Percentiles rank a stretch among this genome's conserved stretches.
Evolutionary conservation across 1,140 invertebrate genomes (phyloP).

Genomic region (Monochamus saltuarius): DNA sequence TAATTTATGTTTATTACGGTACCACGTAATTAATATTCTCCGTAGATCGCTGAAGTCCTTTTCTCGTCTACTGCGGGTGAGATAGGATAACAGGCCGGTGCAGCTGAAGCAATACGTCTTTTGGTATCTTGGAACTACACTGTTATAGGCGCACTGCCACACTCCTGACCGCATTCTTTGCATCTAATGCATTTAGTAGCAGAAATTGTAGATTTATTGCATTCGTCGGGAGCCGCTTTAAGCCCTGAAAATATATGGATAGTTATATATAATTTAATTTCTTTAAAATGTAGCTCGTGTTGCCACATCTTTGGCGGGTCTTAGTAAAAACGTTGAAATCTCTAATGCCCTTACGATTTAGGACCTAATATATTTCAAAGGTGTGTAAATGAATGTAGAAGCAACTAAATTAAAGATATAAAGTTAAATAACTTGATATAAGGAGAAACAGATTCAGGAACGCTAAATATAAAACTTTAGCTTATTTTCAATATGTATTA

Average conservation of each 20-base stretch:
- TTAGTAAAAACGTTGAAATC: no score
- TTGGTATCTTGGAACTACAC: neutral
- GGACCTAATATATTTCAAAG: no score
- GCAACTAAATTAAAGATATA: no score
- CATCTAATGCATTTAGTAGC: conserved; percentile 8
- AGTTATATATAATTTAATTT: conserved; percentile 2
- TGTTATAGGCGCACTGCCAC: neutral
- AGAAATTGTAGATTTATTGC: neutral
- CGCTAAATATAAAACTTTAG: no score
- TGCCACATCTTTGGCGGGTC: no score
- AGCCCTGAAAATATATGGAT: conserved; percentile 1
- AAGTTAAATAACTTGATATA: no score
- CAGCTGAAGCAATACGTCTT: neutral
- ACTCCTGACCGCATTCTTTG: neutral
- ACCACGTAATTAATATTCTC: conserved; percentile 22
- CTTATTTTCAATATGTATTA: no score
- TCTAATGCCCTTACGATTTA: no score
- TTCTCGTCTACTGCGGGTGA: neutral
- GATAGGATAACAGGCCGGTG: neutral
- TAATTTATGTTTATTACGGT: conserved; percentile 22
- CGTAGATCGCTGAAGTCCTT: conserved; percentile 8
- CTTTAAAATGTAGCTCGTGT: neutral
- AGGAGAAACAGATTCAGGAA: no score
- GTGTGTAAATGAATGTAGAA: no score
- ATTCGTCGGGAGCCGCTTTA: neutral